Percentiles rank a stretch among this genome's conserved stretches.
These are phyloP conservation scores for Pseudococcus jackbeardsleyi DNA, from an alignment of 2,888 invertebrate genomes.

Conservation along the genomic window DNA sequence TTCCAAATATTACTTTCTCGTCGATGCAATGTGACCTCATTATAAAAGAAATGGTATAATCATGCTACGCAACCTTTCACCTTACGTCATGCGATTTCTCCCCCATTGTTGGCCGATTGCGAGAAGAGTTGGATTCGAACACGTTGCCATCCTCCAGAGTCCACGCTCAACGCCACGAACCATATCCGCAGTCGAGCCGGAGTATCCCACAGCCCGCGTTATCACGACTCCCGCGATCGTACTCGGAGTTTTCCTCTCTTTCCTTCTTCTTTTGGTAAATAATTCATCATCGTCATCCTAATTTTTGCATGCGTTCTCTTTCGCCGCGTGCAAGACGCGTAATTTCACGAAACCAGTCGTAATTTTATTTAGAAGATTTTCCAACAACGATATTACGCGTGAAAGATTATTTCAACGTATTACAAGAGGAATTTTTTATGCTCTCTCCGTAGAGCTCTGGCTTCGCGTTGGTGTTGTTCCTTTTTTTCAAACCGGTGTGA, in stretches of 20 bases:
- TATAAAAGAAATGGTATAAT: conserved; percentile 63
- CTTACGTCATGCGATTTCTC: conserved; percentile 64
- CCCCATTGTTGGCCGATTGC: conserved; percentile 59
- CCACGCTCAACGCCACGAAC: background rate
- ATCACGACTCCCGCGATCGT: conserved; percentile 1
- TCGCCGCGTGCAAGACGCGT: conserved; percentile 30
- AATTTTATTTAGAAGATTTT: conserved; percentile 48
- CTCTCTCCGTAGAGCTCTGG: background rate
- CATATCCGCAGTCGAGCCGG: conserved; percentile 9
- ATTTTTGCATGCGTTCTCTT: conserved; percentile 57
- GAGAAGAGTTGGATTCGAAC: conserved; percentile 3
- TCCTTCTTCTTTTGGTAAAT: background rate
- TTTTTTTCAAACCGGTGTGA: background rate
- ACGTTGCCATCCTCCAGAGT: background rate
- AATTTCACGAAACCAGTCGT: conserved; percentile 52
- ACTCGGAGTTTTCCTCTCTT: background rate
- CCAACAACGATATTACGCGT: conserved; percentile 8
- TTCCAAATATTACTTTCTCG: conserved; percentile 61
- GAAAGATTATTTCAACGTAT: conserved; percentile 60
- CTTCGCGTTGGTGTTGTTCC: background rate
- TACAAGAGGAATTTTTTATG: conserved; percentile 37
- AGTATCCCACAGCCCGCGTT: background rate
- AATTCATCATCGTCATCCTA: conserved; percentile 59
- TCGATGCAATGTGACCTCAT: conserved; percentile 63
- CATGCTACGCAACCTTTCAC: conserved; percentile 63